A percentile compares a stretch with the other conserved stretches of the same genome.
Evolutionary conservation across 2,888 invertebrate genomes (phyloP).

Genomic region (Coenonympha arcania): DNA sequence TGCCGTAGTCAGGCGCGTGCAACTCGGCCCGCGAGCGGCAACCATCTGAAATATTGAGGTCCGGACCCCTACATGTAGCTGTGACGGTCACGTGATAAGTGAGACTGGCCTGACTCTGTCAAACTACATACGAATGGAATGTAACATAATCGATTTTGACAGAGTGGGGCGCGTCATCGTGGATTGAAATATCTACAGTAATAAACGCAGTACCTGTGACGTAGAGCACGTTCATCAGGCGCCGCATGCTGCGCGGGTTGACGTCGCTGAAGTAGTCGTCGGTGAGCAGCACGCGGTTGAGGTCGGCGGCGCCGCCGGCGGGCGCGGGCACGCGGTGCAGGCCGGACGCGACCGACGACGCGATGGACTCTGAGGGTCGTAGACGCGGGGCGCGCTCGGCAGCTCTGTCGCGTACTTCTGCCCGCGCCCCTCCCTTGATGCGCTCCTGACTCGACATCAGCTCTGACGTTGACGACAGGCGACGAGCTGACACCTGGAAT

Average conservation of each 20-base stretch:
- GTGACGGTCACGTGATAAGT: too few species aligned
- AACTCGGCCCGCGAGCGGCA: too few species aligned
- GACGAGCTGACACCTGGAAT: conserved; percentile 78
- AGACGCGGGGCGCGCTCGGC: conserved; percentile 81
- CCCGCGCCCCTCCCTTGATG: conserved; percentile 78
- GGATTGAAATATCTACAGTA: too few species aligned
- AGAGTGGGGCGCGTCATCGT: too few species aligned
- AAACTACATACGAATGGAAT: too few species aligned
- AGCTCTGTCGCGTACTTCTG: conserved; percentile 83
- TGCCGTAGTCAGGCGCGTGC: too few species aligned
- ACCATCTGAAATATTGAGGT: too few species aligned
- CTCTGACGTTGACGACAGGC: conserved; percentile 85
- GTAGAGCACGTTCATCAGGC: conserved; percentile 97
- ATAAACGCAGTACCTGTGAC: conserved; percentile 81
- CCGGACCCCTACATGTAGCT: too few species aligned
- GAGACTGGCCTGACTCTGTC: too few species aligned
- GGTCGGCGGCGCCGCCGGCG: conserved; percentile 77
- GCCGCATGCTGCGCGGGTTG: conserved; percentile 96
- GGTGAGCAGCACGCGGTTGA: conserved; percentile 88
- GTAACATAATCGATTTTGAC: too few species aligned
- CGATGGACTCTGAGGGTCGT: conserved; percentile 89
- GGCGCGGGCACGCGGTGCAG: conserved; percentile 77
- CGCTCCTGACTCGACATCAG: conserved; percentile 89
- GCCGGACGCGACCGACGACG: conserved; percentile 92
- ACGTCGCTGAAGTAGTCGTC: conserved; percentile 99